Conservation (phyloP, 2,797 vertebrate species). For the Onychomys arenicola region DNA sequence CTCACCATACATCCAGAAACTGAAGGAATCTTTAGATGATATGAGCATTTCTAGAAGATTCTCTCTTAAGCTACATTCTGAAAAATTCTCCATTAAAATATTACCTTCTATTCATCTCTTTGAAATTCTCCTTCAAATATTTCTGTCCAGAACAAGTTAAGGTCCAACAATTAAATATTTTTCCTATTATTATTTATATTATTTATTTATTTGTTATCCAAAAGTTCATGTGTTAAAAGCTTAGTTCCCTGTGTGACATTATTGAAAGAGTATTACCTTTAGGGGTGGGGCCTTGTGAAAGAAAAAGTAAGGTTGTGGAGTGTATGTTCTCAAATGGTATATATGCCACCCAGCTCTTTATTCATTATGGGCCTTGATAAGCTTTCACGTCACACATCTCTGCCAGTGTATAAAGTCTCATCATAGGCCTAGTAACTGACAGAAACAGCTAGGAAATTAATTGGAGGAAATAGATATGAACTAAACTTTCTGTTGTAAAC, state of each 20-base stretch:
- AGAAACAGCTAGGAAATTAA: background rate
- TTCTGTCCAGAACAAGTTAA: conserved; percentile 37
- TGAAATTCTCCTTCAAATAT: background rate
- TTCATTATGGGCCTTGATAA: background rate
- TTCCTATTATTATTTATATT: background rate
- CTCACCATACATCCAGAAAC: conserved; percentile 51
- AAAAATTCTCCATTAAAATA: background rate
- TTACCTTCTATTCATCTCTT: background rate
- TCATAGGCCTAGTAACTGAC: background rate
- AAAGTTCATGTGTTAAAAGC: background rate
- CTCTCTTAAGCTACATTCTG: background rate
- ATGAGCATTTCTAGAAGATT: conserved; percentile 46
- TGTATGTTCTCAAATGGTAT: background rate
- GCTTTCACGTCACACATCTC: background rate
- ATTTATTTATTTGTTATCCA: background rate
- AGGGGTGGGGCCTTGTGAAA: background rate
- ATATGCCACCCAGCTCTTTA: background rate
- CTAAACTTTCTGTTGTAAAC: background rate
- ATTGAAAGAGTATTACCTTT: background rate
- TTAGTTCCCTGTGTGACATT: background rate
- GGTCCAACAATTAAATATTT: background rate
- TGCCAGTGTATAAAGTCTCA: background rate
- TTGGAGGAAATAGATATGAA: background rate
- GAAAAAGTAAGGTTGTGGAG: background rate
- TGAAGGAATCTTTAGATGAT: conserved; percentile 1